Evolutionary conservation across 2,113 vertebrate genomes (phyloP).

Genomic region (Gila orcuttii): DNA sequence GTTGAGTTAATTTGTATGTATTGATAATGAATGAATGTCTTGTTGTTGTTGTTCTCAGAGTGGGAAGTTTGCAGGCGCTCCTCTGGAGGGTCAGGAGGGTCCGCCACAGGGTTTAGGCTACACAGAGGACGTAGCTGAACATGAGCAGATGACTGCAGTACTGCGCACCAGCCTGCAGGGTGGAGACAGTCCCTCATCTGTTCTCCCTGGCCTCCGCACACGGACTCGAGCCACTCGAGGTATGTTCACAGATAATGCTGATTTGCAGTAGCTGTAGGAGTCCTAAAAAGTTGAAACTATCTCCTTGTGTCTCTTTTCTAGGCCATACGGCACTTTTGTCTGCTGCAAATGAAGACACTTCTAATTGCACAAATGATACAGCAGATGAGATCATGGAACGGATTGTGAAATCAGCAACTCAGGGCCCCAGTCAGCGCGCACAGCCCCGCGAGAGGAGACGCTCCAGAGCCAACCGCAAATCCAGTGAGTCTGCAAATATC

Average conservation of each 20-base stretch:
- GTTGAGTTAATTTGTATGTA: not conserved
- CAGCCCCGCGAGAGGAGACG: slow-evolving; percentile 91
- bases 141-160: slow-evolving; percentile 96
- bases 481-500: slow-evolving; percentile 78
- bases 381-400: slow-evolving; percentile 99
- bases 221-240: slow-evolving; percentile 84
- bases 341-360: slow-evolving; percentile 80
- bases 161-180: slow-evolving; percentile 77
- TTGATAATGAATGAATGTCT: not conserved
- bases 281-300: not conserved
- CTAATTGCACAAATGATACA: slow-evolving; percentile 85
- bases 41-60: slow-evolving; percentile 70
- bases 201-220: slow-evolving; percentile 79
- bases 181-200: slow-evolving; percentile 73
- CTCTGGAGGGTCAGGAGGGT: slow-evolving; percentile 70
- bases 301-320: slow-evolving; percentile 61
- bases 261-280: not conserved
- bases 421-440: slow-evolving; percentile 88
- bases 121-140: slow-evolving; percentile 85
- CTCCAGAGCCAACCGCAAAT: slow-evolving; percentile 93
- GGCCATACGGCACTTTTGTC: slow-evolving; percentile 86
- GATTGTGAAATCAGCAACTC: slow-evolving; percentile 95
- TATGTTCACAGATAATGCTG: slow-evolving; percentile 59
- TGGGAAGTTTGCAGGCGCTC: slow-evolving; percentile 85
- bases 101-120: slow-evolving; percentile 84